phyloP scores from a whole-genome alignment of 2,113 vertebrate genomes.

The Peromyscus californicus region DNA sequence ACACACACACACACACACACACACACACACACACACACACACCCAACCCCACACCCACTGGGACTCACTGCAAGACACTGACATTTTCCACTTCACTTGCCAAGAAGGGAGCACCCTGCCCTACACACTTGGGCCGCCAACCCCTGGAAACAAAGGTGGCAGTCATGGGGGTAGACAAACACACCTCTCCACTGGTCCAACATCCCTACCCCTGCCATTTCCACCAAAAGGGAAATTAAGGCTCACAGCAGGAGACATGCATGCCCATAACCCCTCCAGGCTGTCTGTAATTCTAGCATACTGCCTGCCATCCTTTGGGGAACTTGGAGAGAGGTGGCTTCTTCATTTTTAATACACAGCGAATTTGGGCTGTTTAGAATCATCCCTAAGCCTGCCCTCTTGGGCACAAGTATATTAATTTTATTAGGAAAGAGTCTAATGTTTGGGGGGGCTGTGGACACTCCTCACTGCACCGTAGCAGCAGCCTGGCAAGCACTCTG shows the following conservation, averaged over 20 bases:
- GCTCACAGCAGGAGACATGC: neutral
- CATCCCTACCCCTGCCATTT: neutral
- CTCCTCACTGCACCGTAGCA: fast-evolving
- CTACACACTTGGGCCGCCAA: slow-evolving; percentile 7
- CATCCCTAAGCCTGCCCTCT: neutral
- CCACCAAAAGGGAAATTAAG: slow-evolving; percentile 45
- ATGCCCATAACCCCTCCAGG: neutral
- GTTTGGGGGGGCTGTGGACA: neutral
- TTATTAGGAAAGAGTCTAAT: slow-evolving; percentile 10
- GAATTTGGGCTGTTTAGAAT: neutral
- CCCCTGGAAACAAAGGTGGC: slow-evolving; percentile 72
- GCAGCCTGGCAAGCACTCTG: neutral
- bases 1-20: neutral
- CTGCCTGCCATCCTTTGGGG: neutral
- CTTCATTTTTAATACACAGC: neutral
- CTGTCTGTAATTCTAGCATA: neutral
- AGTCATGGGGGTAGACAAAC: slow-evolving; percentile 46
- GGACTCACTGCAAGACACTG: slow-evolving; percentile 67
- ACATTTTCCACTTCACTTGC: slow-evolving; percentile 80
- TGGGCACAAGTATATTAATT: neutral
- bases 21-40: slow-evolving; percentile 38
- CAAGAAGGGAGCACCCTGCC: slow-evolving; percentile 77
- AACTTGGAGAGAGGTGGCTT: neutral
- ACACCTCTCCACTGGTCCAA: neutral
- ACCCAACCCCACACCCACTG: slow-evolving; percentile 43